These are phyloP conservation scores for Nemotelus nigrinus DNA, from an alignment of 2,888 invertebrate species.

Conservation along the genomic window DNA sequence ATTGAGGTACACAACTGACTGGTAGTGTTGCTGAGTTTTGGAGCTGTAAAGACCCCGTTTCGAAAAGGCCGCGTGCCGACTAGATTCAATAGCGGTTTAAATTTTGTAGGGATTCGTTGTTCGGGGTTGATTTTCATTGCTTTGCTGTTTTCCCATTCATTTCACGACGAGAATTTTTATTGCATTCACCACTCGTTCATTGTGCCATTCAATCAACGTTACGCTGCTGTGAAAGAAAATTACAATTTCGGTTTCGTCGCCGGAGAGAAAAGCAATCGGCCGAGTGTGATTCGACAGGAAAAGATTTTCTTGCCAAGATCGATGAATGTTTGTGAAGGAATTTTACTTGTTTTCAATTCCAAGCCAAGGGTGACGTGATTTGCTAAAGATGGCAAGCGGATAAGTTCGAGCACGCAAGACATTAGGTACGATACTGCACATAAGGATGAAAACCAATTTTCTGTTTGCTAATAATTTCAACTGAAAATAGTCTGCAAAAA, in stretches of 20 bases:
- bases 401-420: too few species aligned
- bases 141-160: not conserved
- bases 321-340: too few species aligned
- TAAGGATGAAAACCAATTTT: not conserved
- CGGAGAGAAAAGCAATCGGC: not conserved
- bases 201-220: conserved; percentile 23
- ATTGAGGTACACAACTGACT: too few species aligned
- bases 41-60: not conserved
- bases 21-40: too few species aligned
- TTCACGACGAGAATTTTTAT: conserved; percentile 18
- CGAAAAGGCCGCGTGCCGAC: conserved; percentile 24
- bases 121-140: not conserved
- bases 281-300: not conserved
- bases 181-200: conserved; percentile 4
- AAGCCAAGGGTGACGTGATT: too few species aligned
- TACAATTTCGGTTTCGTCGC: not conserved
- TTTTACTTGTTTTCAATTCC: too few species aligned
- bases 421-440: too few species aligned
- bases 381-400: too few species aligned
- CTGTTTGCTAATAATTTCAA: not conserved
- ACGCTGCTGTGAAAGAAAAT: not conserved
- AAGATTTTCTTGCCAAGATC: too few species aligned
- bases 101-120: not conserved
- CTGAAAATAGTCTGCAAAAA: not conserved
- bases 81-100: not conserved